These are phyloP conservation scores for Anseranas semipalmata DNA, from an alignment of 2,113 vertebrate genomes.

Conservation along the genomic window DNA sequence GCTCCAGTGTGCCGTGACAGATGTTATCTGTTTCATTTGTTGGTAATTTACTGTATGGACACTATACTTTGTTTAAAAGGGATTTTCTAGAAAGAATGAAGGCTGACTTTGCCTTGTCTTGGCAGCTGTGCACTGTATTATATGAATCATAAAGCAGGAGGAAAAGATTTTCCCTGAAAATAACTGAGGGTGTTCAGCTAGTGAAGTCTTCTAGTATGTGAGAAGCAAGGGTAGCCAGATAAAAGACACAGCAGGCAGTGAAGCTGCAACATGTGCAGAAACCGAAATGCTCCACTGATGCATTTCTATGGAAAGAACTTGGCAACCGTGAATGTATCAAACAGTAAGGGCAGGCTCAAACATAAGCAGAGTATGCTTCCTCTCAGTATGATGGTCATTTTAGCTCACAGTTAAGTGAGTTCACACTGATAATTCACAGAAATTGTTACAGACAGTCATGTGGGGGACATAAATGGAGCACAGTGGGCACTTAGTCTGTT, in stretches of 20 bases:
- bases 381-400: background rate
- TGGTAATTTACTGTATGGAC: fast-evolving
- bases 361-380: background rate
- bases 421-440: background rate
- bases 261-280: background rate
- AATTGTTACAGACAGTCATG: background rate
- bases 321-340: fast-evolving
- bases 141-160: background rate
- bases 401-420: background rate
- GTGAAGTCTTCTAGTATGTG: background rate
- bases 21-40: background rate
- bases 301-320: background rate
- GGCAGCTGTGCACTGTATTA: background rate
- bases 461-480: background rate
- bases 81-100: background rate
- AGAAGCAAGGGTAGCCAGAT: background rate
- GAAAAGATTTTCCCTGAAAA: background rate
- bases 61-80: background rate
- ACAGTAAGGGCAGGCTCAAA: background rate
- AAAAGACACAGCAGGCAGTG: background rate
- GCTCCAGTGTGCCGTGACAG: background rate
- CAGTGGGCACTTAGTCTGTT: background rate
- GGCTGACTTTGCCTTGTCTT: background rate
- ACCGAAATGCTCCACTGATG: background rate
- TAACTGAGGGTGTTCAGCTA: background rate